These are phyloP conservation scores for Aspidiotus rigidus DNA, from an alignment of 2,888 invertebrate genomes.

Conservation along the genomic window DNA sequence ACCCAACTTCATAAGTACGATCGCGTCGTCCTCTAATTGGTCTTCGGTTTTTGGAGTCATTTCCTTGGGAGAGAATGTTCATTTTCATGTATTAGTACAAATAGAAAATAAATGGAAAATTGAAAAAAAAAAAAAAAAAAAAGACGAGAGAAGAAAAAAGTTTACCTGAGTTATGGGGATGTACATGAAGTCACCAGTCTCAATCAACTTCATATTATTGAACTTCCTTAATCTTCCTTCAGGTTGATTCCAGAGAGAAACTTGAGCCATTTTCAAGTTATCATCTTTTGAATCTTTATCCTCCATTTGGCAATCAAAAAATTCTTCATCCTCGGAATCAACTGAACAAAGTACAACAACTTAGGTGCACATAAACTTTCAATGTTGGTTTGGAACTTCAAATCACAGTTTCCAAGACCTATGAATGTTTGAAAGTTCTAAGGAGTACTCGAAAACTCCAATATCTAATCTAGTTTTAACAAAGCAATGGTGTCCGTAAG, in stretches of 20 bases:
- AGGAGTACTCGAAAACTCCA: no score
- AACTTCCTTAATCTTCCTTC: slow-evolving; percentile 62
- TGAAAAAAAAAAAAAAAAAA: no score
- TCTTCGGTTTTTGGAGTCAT: slow-evolving; percentile 96
- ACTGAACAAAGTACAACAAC: background rate
- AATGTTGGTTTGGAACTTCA: no score
- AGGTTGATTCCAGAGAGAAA: slow-evolving; percentile 53
- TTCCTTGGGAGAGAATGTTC: slow-evolving; percentile 52
- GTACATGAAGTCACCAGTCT: slow-evolving; percentile 62
- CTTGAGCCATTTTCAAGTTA: slow-evolving; percentile 1
- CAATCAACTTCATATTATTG: slow-evolving; percentile 56
- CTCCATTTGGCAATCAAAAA: slow-evolving; percentile 22
- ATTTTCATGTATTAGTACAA: background rate
- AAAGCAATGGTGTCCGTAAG: no score
- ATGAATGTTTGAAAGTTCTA: no score
- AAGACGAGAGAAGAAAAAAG: no score
- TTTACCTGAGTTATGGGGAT: slow-evolving; percentile 62
- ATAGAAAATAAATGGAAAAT: background rate
- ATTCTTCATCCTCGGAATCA: slow-evolving; percentile 26
- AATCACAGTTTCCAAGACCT: no score
- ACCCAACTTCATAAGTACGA: slow-evolving; percentile 77
- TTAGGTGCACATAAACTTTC: background rate
- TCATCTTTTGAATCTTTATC: slow-evolving; percentile 15
- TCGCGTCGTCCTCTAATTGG: slow-evolving; percentile 85
- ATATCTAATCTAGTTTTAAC: no score